phyloP scores from a whole-genome alignment of 1,140 invertebrate species.

The Drosophila sechellia region DNA sequence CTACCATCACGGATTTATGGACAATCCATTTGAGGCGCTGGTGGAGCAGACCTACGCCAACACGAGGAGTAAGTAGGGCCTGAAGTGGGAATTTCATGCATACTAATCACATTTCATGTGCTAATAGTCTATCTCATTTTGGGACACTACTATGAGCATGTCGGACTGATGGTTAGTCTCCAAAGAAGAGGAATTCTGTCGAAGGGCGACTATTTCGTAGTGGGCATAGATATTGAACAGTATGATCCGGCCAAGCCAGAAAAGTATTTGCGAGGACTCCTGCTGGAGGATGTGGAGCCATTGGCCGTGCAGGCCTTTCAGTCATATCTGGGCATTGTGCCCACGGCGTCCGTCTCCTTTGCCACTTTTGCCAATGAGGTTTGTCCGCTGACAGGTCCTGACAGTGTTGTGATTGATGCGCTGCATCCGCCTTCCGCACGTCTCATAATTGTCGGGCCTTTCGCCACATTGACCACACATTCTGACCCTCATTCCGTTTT shows the following conservation, averaged over 20 bases:
- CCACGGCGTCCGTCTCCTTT: slow-evolving; percentile 89
- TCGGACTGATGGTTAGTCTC: slow-evolving; percentile 92
- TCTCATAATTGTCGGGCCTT: slow-evolving; percentile 27
- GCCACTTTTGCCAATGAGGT: slow-evolving; percentile 89
- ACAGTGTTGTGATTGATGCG: slow-evolving; percentile 42
- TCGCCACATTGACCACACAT: slow-evolving; percentile 39
- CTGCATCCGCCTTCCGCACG: slow-evolving; percentile 9
- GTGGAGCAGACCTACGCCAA: slow-evolving; percentile 91
- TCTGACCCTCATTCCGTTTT: slow-evolving; percentile 15
- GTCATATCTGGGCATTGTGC: slow-evolving; percentile 90
- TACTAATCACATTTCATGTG: slow-evolving; percentile 36
- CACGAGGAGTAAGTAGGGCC: slow-evolving; percentile 91
- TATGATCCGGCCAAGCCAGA: slow-evolving; percentile 91
- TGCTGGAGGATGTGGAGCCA: slow-evolving; percentile 86
- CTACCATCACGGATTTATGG: slow-evolving; percentile 90
- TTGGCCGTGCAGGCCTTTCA: slow-evolving; percentile 86
- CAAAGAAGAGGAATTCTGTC: slow-evolving; percentile 93
- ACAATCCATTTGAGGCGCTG: slow-evolving; percentile 92
- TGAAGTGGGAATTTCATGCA: not conserved
- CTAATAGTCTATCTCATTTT: slow-evolving; percentile 95
- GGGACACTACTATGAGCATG: slow-evolving; percentile 94
- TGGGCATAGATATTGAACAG: slow-evolving; percentile 92
- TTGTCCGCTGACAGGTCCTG: slow-evolving; percentile 15
- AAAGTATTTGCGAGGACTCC: slow-evolving; percentile 90
- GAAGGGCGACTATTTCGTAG: slow-evolving; percentile 87